Conservation (phyloP, 2,888 invertebrate genomes). For the Yponomeuta cagnagella region DNA sequence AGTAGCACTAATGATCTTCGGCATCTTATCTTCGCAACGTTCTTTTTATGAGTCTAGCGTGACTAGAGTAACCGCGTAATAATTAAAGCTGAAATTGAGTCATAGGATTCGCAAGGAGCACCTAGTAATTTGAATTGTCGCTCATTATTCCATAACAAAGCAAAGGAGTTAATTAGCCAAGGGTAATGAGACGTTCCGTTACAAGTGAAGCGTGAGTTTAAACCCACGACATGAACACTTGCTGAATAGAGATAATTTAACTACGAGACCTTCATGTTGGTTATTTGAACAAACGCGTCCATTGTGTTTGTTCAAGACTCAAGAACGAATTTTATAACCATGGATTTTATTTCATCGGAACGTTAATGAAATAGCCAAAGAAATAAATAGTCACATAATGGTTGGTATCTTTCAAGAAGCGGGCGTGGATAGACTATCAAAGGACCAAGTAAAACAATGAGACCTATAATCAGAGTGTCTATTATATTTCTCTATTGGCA, state of each 20-base stretch:
- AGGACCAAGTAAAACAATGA: background rate
- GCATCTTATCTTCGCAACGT: background rate
- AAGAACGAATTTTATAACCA: conserved; percentile 48
- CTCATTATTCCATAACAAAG: conserved; percentile 34
- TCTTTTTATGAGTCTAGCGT: background rate
- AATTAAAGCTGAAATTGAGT: conserved; percentile 28
- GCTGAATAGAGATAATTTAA: conserved; percentile 39
- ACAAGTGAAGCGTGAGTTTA: conserved; percentile 49
- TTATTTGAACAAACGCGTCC: conserved; percentile 62
- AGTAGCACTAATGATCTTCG: conserved; percentile 30
- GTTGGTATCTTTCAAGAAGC: background rate
- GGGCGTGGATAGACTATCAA: background rate
- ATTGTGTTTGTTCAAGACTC: conserved; percentile 66
- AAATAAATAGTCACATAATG: background rate
- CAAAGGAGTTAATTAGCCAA: conserved; percentile 39
- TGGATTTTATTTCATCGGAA: background rate
- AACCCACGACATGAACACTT: conserved; percentile 34
- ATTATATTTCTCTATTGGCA: background rate
- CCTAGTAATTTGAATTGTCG: conserved; percentile 40
- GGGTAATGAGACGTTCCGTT: conserved; percentile 44
- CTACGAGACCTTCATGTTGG: conserved; percentile 41
- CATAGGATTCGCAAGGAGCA: conserved; percentile 28
- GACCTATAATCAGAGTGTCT: background rate
- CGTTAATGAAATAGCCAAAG: background rate
- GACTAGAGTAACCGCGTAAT: background rate